Percentiles rank a stretch among this genome's conserved stretches.
Evolutionary conservation across 2,888 invertebrate genomes (phyloP).

Genomic region (Drosophila pseudotalamancana): DNA sequence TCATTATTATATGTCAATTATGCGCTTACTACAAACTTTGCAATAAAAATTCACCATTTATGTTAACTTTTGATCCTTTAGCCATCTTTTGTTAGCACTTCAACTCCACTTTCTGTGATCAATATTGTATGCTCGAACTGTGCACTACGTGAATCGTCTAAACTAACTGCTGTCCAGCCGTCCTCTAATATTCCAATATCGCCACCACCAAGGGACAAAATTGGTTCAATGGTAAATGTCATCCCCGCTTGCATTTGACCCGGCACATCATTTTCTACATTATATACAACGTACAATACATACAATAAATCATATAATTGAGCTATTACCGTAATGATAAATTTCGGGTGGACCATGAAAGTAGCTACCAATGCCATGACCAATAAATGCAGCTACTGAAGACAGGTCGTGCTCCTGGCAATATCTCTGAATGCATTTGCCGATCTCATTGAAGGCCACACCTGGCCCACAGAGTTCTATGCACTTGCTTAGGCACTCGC

Average conservation of each 20-base stretch:
- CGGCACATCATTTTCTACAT: conserved; percentile 87
- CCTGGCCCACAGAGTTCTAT: conserved; percentile 87
- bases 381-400: conserved; percentile 92
- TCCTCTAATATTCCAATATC: conserved; percentile 91
- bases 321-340: conserved; percentile 90
- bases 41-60: conserved; percentile 42
- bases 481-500: conserved; percentile 88
- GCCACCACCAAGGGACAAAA: conserved; percentile 90
- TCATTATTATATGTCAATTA: conserved; percentile 29
- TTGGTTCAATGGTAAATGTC: conserved; percentile 98
- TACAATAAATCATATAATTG: too few species aligned
- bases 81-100: conserved; percentile 89
- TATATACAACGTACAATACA: too few species aligned
- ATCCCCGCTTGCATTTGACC: conserved; percentile 94
- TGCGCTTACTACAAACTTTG: conserved; percentile 15
- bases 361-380: conserved; percentile 96
- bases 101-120: conserved; percentile 90
- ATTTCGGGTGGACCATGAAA: conserved; percentile 97
- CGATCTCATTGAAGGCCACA: conserved; percentile 87
- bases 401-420: conserved; percentile 87
- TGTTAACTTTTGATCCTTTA: conserved; percentile 17
- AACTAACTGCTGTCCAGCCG: conserved; percentile 96
- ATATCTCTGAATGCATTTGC: conserved; percentile 87
- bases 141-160: conserved; percentile 92
- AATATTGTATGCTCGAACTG: conserved; percentile 97